These are phyloP conservation scores for Clistopyga incitator DNA, from an alignment of 2,888 invertebrate species.

Conservation along the genomic window DNA sequence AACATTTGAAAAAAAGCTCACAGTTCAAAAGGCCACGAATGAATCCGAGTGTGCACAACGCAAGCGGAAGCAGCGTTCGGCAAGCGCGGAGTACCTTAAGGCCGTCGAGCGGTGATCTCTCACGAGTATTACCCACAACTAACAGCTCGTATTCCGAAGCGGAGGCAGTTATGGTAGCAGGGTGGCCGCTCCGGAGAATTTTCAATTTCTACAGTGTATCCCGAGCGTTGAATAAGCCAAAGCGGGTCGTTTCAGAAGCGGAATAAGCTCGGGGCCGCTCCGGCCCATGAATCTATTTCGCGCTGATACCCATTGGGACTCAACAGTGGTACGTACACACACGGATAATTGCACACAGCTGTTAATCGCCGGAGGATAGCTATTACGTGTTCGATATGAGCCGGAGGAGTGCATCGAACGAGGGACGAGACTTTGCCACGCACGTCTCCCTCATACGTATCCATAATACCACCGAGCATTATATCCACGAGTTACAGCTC, in stretches of 20 bases:
- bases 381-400: constrained; percentile 57
- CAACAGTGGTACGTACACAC: constrained; percentile 51
- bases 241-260: constrained; percentile 47
- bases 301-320: constrained; percentile 58
- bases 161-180: constrained; percentile 31
- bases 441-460: constrained; percentile 39
- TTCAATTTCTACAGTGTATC: constrained; percentile 53
- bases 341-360: constrained; percentile 63
- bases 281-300: constrained; percentile 65
- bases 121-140: constrained; percentile 71
- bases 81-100: constrained; percentile 16
- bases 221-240: neutral
- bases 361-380: constrained; percentile 62
- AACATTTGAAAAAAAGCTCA: neutral
- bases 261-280: constrained; percentile 49
- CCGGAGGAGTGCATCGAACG: constrained; percentile 30
- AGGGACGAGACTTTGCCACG: constrained; percentile 59
- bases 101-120: constrained; percentile 65
- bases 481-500: constrained; percentile 69
- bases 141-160: constrained; percentile 42
- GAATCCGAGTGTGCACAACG: too few relatives aligned
- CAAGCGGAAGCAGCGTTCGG: constrained; percentile 32
- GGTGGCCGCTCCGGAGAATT: constrained; percentile 25
- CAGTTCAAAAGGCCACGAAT: neutral
- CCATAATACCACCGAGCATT: constrained; percentile 33